A percentile compares a stretch with the other conserved stretches of the same genome.
Conservation (phyloP, 2,888 invertebrate species). For the Heliconius charithonia region DNA sequence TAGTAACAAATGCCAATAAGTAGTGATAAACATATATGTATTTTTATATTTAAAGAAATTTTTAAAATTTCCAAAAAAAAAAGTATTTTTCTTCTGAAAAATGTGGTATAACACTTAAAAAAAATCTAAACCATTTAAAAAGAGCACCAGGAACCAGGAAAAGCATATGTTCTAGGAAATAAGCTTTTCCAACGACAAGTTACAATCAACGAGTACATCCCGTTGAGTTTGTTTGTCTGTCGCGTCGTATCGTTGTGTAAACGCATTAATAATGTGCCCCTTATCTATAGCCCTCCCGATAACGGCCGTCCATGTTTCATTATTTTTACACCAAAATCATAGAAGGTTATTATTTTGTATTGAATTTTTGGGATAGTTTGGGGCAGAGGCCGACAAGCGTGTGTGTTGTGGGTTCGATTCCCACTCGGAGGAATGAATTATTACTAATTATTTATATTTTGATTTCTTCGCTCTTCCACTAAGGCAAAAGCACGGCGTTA, state of each 20-base stretch:
- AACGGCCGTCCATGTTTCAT: slow-evolving; percentile 47
- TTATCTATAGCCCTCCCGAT: slow-evolving; percentile 52
- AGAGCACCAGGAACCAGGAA: background rate
- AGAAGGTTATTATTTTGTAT: slow-evolving; percentile 36
- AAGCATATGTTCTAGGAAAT: background rate
- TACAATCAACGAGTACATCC: slow-evolving; percentile 17
- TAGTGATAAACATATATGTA: too few species aligned
- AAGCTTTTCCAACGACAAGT: slow-evolving; percentile 1
- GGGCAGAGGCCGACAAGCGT: too few species aligned
- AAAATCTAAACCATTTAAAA: background rate
- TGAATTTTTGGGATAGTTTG: slow-evolving; percentile 25
- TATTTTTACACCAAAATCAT: slow-evolving; percentile 44
- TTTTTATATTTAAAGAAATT: too few species aligned
- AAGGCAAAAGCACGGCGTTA: too few species aligned
- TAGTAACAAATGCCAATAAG: too few species aligned
- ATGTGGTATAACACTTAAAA: background rate
- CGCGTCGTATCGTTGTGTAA: slow-evolving; percentile 55
- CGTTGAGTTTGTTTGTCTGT: slow-evolving; percentile 41
- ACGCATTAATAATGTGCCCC: slow-evolving; percentile 61
- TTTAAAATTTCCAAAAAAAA: too few species aligned
- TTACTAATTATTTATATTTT: too few species aligned
- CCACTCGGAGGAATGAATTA: too few species aligned
- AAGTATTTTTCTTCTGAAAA: too few species aligned
- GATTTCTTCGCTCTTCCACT: too few species aligned
- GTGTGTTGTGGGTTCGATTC: too few species aligned